Percentiles rank a stretch among this genome's conserved stretches.
These are phyloP conservation scores for Macrosteles quadrilineatus DNA, from an alignment of 1,140 invertebrate species.

Conservation along the genomic window DNA sequence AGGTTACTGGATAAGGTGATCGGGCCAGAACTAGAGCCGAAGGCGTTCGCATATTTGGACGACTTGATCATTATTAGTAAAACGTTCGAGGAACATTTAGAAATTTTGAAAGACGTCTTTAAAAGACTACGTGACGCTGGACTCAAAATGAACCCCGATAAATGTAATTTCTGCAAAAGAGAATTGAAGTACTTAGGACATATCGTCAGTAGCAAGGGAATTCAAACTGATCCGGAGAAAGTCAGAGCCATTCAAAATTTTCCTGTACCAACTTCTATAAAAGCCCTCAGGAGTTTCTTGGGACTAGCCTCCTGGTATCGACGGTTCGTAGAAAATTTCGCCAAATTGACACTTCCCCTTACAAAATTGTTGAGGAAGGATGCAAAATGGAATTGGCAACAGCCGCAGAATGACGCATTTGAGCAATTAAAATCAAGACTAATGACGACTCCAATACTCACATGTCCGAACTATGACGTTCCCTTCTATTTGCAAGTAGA, in stretches of 20 bases:
- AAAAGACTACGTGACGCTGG: constrained; percentile 37
- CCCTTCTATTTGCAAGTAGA: constrained; percentile 44
- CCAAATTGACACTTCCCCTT: constrained; percentile 44
- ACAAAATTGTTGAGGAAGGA: constrained; percentile 43
- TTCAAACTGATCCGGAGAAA: constrained; percentile 47
- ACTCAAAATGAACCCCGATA: constrained; percentile 44
- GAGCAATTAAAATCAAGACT: constrained; percentile 40
- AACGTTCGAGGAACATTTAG: constrained; percentile 41
- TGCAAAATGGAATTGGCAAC: constrained; percentile 35
- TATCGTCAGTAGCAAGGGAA: constrained; percentile 42
- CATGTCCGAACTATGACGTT: constrained; percentile 40
- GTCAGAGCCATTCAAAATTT: constrained; percentile 45
- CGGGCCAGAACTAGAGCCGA: constrained; percentile 26
- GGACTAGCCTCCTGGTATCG: constrained; percentile 46
- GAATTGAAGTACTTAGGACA: constrained; percentile 48
- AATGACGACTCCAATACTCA: constrained; percentile 37
- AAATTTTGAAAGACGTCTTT: constrained; percentile 39
- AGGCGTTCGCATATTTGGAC: constrained; percentile 41
- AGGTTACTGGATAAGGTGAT: constrained; percentile 42
- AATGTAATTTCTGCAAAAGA: constrained; percentile 46
- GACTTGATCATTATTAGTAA: constrained; percentile 43
- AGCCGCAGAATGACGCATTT: constrained; percentile 26
- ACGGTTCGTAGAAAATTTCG: constrained; percentile 48
- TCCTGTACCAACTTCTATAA: constrained; percentile 39
- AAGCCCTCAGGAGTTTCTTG: constrained; percentile 38